Percentiles rank a stretch among this genome's conserved stretches.
Conservation (phyloP, 2,888 invertebrate species). For the Galerucella calmariensis region DNA sequence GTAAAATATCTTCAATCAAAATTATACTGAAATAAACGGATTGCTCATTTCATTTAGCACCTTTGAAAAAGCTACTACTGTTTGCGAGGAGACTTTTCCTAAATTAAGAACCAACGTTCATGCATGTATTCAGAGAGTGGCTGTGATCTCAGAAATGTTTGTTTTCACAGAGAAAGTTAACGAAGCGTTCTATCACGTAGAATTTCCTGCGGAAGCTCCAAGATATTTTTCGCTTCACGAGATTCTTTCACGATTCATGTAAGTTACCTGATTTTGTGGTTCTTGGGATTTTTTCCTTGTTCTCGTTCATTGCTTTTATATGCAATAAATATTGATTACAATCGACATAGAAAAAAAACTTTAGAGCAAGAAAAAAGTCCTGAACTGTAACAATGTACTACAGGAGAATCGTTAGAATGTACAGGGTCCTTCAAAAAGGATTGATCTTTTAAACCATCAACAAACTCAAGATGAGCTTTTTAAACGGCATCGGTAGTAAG, state of each 20-base stretch:
- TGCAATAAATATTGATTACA: slow-evolving; percentile 20
- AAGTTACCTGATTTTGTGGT: slow-evolving; percentile 48
- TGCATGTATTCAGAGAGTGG: slow-evolving; percentile 51
- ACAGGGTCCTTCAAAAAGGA: too few species aligned
- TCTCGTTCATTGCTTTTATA: slow-evolving; percentile 22
- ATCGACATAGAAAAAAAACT: slow-evolving; percentile 5
- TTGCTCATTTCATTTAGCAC: not conserved
- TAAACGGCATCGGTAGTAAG: too few species aligned
- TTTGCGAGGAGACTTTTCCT: not conserved
- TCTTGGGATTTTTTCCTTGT: slow-evolving; percentile 23
- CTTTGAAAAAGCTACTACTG: slow-evolving; percentile 6
- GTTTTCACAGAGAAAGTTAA: slow-evolving; percentile 55
- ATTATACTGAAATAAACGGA: not conserved
- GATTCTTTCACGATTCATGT: slow-evolving; percentile 50
- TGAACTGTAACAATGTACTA: not conserved
- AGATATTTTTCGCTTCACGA: slow-evolving; percentile 55
- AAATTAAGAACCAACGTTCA: slow-evolving; percentile 15
- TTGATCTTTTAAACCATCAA: too few species aligned
- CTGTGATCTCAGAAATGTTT: slow-evolving; percentile 36
- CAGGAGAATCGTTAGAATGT: too few species aligned
- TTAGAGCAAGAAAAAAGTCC: not conserved
- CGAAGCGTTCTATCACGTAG: slow-evolving; percentile 59
- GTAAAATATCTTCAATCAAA: not conserved
- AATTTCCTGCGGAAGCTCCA: slow-evolving; percentile 53
- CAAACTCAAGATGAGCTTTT: too few species aligned